Evolutionary conservation across 2,113 vertebrate genomes (phyloP).

Genomic region (Probosciger aterrimus): DNA sequence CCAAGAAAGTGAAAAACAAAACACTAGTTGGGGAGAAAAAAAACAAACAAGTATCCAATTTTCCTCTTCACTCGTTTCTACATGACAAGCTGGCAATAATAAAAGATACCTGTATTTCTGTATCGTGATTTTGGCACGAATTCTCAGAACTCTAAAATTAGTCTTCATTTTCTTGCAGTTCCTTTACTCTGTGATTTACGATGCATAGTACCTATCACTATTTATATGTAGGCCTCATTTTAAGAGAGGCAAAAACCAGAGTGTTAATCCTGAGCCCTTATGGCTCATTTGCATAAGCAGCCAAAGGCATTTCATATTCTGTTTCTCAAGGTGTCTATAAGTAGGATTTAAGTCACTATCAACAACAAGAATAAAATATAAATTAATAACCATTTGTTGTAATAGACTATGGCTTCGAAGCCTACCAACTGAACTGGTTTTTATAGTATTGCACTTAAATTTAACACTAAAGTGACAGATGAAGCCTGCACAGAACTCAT

Average conservation of each 20-base stretch:
- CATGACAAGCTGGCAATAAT: neutral
- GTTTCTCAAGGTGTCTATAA: neutral
- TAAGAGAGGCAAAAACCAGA: neutral
- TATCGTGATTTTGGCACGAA: neutral
- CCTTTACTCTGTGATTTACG: neutral
- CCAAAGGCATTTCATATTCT: neutral
- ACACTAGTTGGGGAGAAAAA: neutral
- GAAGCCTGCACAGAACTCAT: neutral
- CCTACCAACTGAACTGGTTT: neutral
- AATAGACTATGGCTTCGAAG: neutral
- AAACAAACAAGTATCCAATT: neutral
- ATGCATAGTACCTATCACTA: neutral
- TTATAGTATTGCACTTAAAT: slow-evolving; percentile 29
- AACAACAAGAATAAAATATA: neutral
- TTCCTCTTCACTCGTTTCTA: neutral
- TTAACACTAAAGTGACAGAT: neutral
- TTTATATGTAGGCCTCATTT: neutral
- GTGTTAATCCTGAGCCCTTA: neutral
- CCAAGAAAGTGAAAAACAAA: neutral
- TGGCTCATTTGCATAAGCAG: neutral
- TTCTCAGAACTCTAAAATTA: neutral
- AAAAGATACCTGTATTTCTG: neutral
- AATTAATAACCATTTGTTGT: neutral
- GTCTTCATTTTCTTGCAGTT: neutral
- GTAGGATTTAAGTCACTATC: neutral